Evolutionary conservation across 2,113 vertebrate genomes (phyloP), one percentile per base, ranked within the genome.

Genomic region (Meles meles): DNA sequence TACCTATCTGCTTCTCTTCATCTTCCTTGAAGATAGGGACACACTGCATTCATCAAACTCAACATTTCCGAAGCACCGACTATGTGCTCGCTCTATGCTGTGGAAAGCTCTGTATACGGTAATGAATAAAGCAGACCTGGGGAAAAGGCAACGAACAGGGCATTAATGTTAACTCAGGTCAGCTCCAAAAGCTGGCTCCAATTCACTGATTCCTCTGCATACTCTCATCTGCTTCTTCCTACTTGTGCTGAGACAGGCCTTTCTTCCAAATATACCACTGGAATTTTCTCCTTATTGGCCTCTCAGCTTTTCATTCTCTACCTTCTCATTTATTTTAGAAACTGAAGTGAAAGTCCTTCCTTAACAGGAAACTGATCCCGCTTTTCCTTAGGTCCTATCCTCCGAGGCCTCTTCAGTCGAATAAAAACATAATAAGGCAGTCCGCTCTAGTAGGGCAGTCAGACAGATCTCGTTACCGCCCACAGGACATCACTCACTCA

Each of bases 401-500:
- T 91, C 42, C 63, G 89, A 69, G 74, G 89, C 47, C 93, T 97
- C 93, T 97, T 97, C 61, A 57, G n/a, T 93, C 67, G 79, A 92
- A 93, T 55, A 57, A 69, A 94, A 96, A n/a, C 67, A 95, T 31
- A 97, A 67, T n/a, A 55, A 96, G 67, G 95, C 42, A 63, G 49
- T 61, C 52, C 39, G 47, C 42, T 52, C n/a, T 15, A 10, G 57
- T 12, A 8, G 34, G 39, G 13, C 37, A 49, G 49, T 76, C 94
- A 72, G 85, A 80, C 74, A 55, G 77, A 61, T 72, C 82, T 88
- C 39, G 85, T 98, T 76, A 82, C 88, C 15, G 67, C 25, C n/a
- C 86, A 90, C 42, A 83, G 72, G 67, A 69, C 25, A 80, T 96
- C 97, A 96, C 82, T 96, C 97, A 93, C 81, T 93, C 91, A 69